These are phyloP conservation scores for Phymatocera aterrima DNA, from an alignment of 2,888 invertebrate species.

Conservation along the genomic window DNA sequence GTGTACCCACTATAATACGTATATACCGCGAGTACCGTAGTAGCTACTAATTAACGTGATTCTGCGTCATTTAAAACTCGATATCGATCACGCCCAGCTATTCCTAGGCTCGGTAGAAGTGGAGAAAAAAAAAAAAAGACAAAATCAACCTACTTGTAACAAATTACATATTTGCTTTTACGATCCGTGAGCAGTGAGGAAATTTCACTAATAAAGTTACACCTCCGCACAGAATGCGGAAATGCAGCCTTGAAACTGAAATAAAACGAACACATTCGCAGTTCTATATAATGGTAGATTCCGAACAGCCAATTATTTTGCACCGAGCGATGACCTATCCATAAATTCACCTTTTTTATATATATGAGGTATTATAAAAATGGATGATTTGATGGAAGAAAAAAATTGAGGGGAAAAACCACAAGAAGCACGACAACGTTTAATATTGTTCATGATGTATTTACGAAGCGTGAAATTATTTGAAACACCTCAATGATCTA, in stretches of 20 bases:
- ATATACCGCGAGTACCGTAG: constrained; percentile 11
- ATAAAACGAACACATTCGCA: background rate
- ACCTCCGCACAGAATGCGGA: no score
- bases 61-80: constrained; percentile 22
- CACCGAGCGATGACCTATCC: no score
- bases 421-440: background rate
- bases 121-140: background rate
- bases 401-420: no score
- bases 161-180: background rate
- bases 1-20: no score
- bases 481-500: background rate
- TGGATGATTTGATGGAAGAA: no score
- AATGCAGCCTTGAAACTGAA: background rate
- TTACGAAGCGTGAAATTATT: background rate
- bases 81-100: background rate
- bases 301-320: no score
- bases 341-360: no score
- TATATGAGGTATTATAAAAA: no score
- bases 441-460: background rate
- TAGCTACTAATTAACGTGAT: constrained; percentile 31
- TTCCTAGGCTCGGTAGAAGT: background rate
- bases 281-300: no score
- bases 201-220: no score
- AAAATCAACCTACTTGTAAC: background rate
- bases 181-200: no score